Evolutionary conservation across 2,797 vertebrate species (phyloP), one percentile per base, ranked within the genome.

Genomic region (Eulemur coronatus): DNA sequence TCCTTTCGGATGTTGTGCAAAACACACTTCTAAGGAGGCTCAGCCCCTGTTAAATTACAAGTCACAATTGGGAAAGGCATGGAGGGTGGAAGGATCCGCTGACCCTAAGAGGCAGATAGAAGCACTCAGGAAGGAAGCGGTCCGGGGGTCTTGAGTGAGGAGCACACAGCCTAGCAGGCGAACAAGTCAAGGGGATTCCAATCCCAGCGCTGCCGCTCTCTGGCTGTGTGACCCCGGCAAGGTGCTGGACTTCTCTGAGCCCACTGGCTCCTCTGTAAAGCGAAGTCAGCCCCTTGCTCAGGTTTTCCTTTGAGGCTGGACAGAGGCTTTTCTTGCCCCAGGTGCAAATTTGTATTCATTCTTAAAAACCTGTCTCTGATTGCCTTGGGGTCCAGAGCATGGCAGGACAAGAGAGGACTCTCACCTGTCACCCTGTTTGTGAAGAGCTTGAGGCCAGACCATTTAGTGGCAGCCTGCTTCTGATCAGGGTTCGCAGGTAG

Each of bases 131-230:
- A 85, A 93, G 76, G 41, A 63, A 46, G 55, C 20, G 15, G 5
- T 7, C 33, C 20, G 63, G 41, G 43, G 43, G 5, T 4, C 2
- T 43, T 26, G 41, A 28, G 30, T 6, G 50, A 81, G 85, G 43
- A 30, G 52, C 75, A 69, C 43, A 38, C 9, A 0, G 63, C 50
- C 70, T 1, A 7, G 15, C 28, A 38, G 24, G 41, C 33, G 3
- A 95, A 55, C 55, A n/a, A 11, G 50, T 30, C 38, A 12, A 5
- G 55, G 41, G 41, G 26, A 17, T 41, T 33, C 50, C 1, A 3
- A 7, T 18, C 30, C 38, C 67, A 43, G 22, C 26, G 2, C 41
- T 6, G 15, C 57, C 0, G 2, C n/a, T 65, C 46, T 18, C 70
- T 12, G 48, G 78, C 61, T 46, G 12, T 41, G 52, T 5, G 72